Base-by-base conservation (phyloP, 2,797 vertebrate genomes). In the Sternarchorhynchus goeldii region DNA sequence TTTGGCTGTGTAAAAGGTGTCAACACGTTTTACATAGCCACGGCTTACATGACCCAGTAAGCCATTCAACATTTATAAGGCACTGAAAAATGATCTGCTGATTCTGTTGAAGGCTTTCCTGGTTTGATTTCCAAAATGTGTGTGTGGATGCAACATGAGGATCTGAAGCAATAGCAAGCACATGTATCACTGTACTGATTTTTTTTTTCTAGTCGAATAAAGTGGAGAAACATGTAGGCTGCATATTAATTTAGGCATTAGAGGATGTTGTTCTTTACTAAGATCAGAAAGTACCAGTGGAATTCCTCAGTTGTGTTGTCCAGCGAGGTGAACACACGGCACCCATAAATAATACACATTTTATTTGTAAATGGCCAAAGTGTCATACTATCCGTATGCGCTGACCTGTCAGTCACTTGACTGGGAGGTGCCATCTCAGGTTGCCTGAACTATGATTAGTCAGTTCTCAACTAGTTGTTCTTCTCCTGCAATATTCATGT, bases 391-490 rank as follows among this genome's bases (percentile, higher is more conserved):
- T 88, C 87, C 85, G 55, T 84, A 85, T 84, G 86, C 67, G 75
- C 81, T 76, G 82, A 81, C 29, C 86, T 88, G 88, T 91, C 90
- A 90, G 73, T 90, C 88, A 88, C 57, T 80, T 84, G 67, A 65
- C 79, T 59, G 32, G 65, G 55, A 76, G 78, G 86, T 85, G 81
- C 76, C 89, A 78, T 90, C 91, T 94, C 85, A 36, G 65, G 85
- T 93, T 89, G 83, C 93, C 57, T 75, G 77, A 88, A 78, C 91
- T 91, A 91, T 88, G 90, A 91, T 92, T 89, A 89, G 88, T 86
- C 84, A 91, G 92, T 93, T 92, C 87, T 88, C 69, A 82, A 87
- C 90, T 92, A 90, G 91, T 88, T 88, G 87, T 91, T 85, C 78
- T 36, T 21, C 81, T 81, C 68, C 66, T 94, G 84, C 87, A 94